Evolutionary conservation across 64 coral and sea anemone species (phyloP), one percentile per base, ranked within the genome.

Genomic region (Exaiptasia diaphana): DNA sequence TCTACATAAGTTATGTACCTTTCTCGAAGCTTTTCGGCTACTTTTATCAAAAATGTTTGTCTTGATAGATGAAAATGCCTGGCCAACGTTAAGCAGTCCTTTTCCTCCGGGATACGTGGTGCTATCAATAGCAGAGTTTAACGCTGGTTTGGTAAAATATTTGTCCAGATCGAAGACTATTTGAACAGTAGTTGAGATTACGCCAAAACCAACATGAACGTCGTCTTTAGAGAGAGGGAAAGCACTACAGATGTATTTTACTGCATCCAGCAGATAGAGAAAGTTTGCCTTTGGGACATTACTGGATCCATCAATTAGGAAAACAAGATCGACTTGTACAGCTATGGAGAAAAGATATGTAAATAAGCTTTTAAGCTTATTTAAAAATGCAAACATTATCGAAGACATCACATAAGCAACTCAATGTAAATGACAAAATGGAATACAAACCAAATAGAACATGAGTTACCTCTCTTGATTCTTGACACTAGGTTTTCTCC

Each of bases 121-220:
- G 8, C 79, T 80, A 28, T 67, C 77, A 17, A 93, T 55, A 20
- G 83, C 69, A 35, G 69, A 74, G 30, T 93, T 45, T 3, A 93
- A 58, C 4, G 57, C 60, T 3, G 30, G 35, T 35, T 93, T 93
- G 22, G 68, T 74, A 24, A 82, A 93, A 34, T 87, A 87, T 5
- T 82, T 77, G 38, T 93, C 90, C 75, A 93, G 87, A 24, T 82
- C 54, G 50, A 93, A 93, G 5, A 93, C 71, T 5, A 93, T 68
- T 61, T 87, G 57, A 1, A 83, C 76, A 55, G 67, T 68, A 39
- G 53, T 87, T 31, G 84, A 87, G 33, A 93, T 93, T 17, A 87
- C 44, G 17, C 77, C 90, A 18, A 93, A 69, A 3, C 83, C 90
- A 1, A 93, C 70, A 15, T 79, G 67, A 15, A 87, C 90, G 38